Evolutionary conservation across 2,797 vertebrate genomes (phyloP).

Genomic region (Amniataba percoides): DNA sequence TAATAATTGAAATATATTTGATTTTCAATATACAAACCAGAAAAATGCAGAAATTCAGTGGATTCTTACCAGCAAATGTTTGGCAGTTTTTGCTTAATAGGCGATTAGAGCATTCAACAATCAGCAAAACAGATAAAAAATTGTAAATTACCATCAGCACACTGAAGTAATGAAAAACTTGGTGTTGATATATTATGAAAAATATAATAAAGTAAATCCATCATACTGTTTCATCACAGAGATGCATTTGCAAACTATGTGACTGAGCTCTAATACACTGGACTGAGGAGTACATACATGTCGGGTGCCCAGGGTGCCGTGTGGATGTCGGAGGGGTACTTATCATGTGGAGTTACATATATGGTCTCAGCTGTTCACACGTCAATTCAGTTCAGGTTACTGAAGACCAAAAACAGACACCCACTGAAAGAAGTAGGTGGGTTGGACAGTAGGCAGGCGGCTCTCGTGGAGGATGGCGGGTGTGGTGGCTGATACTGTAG

Average conservation of each 20-base stretch:
- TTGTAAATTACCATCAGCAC: neutral
- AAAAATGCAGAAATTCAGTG: neutral
- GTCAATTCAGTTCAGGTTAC: constrained; percentile 68
- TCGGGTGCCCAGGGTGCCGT: neutral
- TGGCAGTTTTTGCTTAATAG: neutral
- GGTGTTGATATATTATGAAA: neutral
- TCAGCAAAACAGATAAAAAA: neutral
- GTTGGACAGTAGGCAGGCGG: constrained; percentile 11
- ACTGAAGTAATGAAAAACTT: neutral
- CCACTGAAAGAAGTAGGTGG: constrained; percentile 12
- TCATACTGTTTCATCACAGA: neutral
- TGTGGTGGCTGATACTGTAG: constrained; percentile 42
- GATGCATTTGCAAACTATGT: neutral
- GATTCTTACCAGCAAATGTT: neutral
- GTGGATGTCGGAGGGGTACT: neutral
- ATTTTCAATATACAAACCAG: neutral
- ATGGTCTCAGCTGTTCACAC: constrained; percentile 62
- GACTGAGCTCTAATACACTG: neutral
- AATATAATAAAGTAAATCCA: neutral
- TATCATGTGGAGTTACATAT: constrained; percentile 24
- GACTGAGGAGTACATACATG: neutral
- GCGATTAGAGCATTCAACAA: neutral
- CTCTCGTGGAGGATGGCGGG: constrained; percentile 1
- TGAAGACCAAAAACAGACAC: constrained; percentile 55
- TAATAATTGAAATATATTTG: neutral